Percentiles rank a stretch among this genome's conserved stretches.
These are phyloP conservation scores for Eueremaeus valkanovi DNA, from an alignment of 2,888 invertebrate species.

Conservation along the genomic window DNA sequence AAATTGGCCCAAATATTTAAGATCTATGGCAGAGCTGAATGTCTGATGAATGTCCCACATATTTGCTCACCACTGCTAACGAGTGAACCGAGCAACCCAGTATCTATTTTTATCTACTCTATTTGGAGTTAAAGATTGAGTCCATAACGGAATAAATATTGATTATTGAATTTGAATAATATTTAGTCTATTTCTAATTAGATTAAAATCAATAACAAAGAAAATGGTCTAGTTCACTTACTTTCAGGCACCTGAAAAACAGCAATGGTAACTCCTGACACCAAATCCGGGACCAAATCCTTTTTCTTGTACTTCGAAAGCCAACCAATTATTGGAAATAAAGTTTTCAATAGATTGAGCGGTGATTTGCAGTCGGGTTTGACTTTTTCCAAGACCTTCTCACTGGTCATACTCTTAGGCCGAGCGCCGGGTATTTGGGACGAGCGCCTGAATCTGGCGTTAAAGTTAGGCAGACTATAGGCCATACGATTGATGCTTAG, in stretches of 20 bases:
- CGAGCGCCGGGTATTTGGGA: constrained; percentile 26
- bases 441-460: background rate
- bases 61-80: no score
- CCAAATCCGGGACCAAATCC: constrained; percentile 46
- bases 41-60: no score
- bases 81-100: no score
- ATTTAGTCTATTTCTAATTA: no score
- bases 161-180: no score
- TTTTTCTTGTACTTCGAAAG: constrained; percentile 50
- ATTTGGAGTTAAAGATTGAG: no score
- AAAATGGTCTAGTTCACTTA: no score
- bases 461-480: constrained; percentile 25
- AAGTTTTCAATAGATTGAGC: constrained; percentile 28
- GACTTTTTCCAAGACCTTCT: constrained; percentile 12
- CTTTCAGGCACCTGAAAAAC: constrained; percentile 49
- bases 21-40: no score
- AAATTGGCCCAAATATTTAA: no score
- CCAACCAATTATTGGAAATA: constrained; percentile 51
- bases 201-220: no score
- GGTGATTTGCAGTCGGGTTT: constrained; percentile 23
- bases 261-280: constrained; percentile 48
- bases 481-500: constrained; percentile 36
- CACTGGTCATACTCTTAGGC: constrained; percentile 18
- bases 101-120: no score
- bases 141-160: no score